phyloP scores from a whole-genome alignment of 2,797 vertebrate genomes.

The Enteromius fasciolatus region DNA sequence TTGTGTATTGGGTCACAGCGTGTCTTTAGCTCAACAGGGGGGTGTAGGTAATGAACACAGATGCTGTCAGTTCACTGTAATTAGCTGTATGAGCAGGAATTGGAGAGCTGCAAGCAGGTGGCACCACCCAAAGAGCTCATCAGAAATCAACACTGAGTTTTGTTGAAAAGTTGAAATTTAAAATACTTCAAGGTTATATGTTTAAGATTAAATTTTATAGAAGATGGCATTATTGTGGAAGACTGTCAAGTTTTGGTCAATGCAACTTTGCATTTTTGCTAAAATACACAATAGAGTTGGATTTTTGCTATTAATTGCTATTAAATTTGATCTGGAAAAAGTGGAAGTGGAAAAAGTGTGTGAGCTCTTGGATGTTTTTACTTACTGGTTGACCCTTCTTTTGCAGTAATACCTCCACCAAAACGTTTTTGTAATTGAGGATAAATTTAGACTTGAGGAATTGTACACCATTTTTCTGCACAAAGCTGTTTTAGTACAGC shows the following conservation, averaged over 20 bases:
- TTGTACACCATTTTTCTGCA: neutral
- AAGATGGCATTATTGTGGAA: neutral
- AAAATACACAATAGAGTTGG: neutral
- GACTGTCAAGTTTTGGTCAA: neutral
- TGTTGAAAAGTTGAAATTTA: constrained; percentile 3
- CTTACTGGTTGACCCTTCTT: neutral
- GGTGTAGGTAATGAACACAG: constrained; percentile 51
- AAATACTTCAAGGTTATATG: constrained; percentile 42
- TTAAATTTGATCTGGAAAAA: neutral
- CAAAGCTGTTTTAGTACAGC: neutral
- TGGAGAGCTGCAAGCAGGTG: constrained; percentile 55
- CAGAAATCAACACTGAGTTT: constrained; percentile 51
- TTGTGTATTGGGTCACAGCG: constrained; percentile 45
- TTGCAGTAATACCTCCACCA: neutral
- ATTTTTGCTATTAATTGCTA: neutral
- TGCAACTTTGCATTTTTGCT: neutral
- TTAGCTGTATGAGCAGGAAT: constrained; percentile 50
- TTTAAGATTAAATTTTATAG: neutral
- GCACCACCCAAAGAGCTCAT: constrained; percentile 54
- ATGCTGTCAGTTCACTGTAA: constrained; percentile 60
- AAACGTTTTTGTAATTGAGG: neutral
- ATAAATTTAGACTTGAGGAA: neutral
- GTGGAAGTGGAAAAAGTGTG: neutral
- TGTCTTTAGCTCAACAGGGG: constrained; percentile 58
- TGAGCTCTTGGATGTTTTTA: neutral